Evolutionary conservation across 2,113 vertebrate genomes (phyloP), one percentile per base, ranked within the genome.

Genomic region (Fulica atra): DNA sequence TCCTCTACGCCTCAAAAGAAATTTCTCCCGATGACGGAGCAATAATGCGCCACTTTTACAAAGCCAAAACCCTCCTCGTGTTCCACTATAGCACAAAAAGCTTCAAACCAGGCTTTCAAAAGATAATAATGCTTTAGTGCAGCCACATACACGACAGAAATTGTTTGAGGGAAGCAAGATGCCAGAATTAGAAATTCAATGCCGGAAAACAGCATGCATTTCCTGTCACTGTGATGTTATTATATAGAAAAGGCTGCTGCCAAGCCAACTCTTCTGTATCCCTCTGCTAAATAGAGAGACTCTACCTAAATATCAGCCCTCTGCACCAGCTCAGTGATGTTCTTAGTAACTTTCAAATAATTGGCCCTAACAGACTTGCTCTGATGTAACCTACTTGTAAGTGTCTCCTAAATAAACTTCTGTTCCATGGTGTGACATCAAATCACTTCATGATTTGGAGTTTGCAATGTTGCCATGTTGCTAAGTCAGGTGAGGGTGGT

Each of bases 131-230:
- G 53, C 86, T 92, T 92, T 76, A 91, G 50, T 92, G 70, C 24
- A 82, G 92, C 91, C 87, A 87, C 59, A 54, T 85, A 73, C 54
- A 86, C 25, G 3, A 81, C 60, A 91, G 61, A 94, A 93, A 91
- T 56, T 88, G 73, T 97, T 94, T 92, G 83, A 93, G 81, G 78
- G 63, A 84, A 94, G 83, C 61, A 61, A 85, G 83, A 82, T 91
- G 84, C 93, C 77, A 87, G 73, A 96, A 94, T 96, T 96, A 96
- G 94, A 94, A 95, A 96, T 93, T 87, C 86, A 92, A 3, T 73
- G 86, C 70, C 0, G 3, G 89, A 95, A 94, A 95, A 36, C 93
- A 95, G 94, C 88, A 54, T 94, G 92, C 81, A 63, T 96, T 96
- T 97, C 92, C 88, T 93, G 95, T 40, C 50, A 35, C 95, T 92